These are phyloP conservation scores for Orchestia grillus DNA, from an alignment of 1,140 invertebrate genomes.

Conservation along the genomic window DNA sequence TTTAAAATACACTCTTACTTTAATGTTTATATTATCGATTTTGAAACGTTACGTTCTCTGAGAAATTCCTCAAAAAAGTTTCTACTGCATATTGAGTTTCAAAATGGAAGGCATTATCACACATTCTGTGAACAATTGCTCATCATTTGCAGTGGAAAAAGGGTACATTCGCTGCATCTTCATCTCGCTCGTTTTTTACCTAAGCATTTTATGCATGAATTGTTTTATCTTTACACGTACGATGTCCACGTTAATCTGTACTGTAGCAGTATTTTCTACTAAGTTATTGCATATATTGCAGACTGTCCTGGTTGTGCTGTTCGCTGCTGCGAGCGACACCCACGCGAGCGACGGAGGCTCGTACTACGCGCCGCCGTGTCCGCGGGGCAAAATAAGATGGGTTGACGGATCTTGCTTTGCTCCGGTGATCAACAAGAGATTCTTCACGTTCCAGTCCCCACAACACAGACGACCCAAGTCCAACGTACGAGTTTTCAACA, in stretches of 20 bases:
- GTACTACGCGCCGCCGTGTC: background rate
- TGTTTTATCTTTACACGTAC: too few species aligned
- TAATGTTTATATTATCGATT: background rate
- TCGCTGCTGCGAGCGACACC: background rate
- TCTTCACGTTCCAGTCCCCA: conserved; percentile 5
- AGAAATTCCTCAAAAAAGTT: background rate
- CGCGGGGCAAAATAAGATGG: background rate
- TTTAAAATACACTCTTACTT: background rate
- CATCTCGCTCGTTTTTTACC: too few species aligned
- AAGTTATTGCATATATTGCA: background rate
- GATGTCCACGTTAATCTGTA: background rate
- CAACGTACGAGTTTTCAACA: background rate
- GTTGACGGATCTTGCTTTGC: conserved; percentile 8
- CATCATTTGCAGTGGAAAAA: too few species aligned
- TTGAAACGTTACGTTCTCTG: background rate
- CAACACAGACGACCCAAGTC: conserved; percentile 31
- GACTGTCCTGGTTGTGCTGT: background rate
- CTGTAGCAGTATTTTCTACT: background rate
- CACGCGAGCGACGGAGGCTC: background rate
- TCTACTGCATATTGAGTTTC: too few species aligned
- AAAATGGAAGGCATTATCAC: too few species aligned
- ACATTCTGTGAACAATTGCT: too few species aligned
- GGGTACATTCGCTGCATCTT: too few species aligned
- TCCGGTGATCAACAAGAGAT: conserved; percentile 28
- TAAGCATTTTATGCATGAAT: too few species aligned